Evolutionary conservation across 2,113 vertebrate species (phyloP).

Genomic region (Uropsilus gracilis): DNA sequence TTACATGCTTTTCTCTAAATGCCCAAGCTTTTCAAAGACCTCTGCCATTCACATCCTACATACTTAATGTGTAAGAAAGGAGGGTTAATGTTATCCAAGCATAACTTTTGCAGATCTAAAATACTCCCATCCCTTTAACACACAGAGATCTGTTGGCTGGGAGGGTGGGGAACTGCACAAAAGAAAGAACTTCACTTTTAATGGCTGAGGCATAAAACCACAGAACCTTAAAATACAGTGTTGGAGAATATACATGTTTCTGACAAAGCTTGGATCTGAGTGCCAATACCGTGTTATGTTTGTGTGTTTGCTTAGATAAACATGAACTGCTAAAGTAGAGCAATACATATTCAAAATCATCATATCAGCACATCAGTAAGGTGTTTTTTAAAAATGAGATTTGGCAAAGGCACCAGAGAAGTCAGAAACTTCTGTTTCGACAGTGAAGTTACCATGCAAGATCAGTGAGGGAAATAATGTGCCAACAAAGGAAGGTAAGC

Average conservation of each 20-base stretch:
- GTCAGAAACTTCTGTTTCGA: background rate
- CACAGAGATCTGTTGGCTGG: background rate
- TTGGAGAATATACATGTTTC: background rate
- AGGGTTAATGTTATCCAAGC: background rate
- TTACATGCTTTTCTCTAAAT: background rate
- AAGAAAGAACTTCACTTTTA: background rate
- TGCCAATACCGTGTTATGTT: background rate
- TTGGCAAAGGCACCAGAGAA: background rate
- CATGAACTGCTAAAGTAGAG: background rate
- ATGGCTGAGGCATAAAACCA: background rate
- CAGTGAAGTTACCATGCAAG: background rate
- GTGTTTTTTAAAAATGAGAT: background rate
- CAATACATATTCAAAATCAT: background rate
- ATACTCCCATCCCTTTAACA: background rate
- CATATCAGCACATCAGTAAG: background rate
- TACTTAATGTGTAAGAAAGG: background rate
- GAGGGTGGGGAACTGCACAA: background rate
- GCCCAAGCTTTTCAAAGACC: background rate
- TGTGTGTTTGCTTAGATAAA: background rate
- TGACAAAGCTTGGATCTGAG: background rate
- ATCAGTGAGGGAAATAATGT: background rate
- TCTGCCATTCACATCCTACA: background rate
- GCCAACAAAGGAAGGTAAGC: background rate
- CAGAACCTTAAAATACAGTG: background rate
- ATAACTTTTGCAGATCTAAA: background rate